Evolutionary conservation across 2,797 vertebrate species (phyloP).

Genomic region (Sciurus carolinensis): DNA sequence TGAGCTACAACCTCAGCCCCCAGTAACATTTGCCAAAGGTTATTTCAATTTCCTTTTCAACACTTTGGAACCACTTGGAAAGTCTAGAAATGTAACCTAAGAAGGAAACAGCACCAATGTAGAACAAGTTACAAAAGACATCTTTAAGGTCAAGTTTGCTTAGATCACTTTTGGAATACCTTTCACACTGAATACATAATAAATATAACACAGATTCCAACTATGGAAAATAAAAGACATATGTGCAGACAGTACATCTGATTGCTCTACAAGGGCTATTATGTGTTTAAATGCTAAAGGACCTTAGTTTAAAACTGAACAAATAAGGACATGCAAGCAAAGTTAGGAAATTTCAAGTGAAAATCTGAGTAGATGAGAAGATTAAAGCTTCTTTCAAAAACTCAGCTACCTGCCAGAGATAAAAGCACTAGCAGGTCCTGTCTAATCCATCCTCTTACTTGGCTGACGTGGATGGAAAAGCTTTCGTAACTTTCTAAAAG

Average conservation of each 20-base stretch:
- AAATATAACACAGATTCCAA: conserved; percentile 47
- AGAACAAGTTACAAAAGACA: conserved; percentile 48
- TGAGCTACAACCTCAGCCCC: background rate
- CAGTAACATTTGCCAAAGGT: conserved; percentile 52
- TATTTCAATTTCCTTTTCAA: conserved; percentile 58
- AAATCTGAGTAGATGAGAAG: conserved; percentile 54
- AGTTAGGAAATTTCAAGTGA: conserved; percentile 69
- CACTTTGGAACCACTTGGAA: conserved; percentile 54
- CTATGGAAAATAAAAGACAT: conserved; percentile 35
- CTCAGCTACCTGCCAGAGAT: conserved; percentile 47
- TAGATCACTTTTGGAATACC: conserved; percentile 47
- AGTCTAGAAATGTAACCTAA: conserved; percentile 66
- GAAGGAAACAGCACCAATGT: conserved; percentile 61
- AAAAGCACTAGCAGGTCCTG: conserved; percentile 63
- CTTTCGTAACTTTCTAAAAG: conserved; percentile 72
- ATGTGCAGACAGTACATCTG: background rate
- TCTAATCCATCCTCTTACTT: conserved; percentile 63
- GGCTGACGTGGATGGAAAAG: conserved; percentile 56
- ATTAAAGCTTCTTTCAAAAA: conserved; percentile 71
- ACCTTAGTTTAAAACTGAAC: conserved; percentile 60
- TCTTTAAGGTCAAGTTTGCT: conserved; percentile 67
- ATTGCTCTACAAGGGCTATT: background rate
- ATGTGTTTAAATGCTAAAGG: conserved; percentile 48
- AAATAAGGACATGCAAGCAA: conserved; percentile 42
- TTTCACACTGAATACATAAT: conserved; percentile 21